A percentile compares a stretch with the other conserved stretches of the same genome.
Evolutionary conservation across 2,888 invertebrate species (phyloP).

Genomic region (Acanthosepion pharaonis): DNA sequence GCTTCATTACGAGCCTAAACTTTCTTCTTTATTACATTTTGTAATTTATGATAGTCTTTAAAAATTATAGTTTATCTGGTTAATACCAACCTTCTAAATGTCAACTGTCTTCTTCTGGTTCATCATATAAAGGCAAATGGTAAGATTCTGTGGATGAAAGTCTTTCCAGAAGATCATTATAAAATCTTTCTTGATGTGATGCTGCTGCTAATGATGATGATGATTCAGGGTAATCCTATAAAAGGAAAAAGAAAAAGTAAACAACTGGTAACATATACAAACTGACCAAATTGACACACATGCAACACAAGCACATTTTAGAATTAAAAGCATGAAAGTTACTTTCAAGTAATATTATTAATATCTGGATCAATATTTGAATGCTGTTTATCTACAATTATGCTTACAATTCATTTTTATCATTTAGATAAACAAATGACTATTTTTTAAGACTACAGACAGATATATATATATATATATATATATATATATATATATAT

Average conservation of each 20-base stretch:
- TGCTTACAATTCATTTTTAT: too few species aligned
- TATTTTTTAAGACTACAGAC: too few species aligned
- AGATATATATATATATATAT: too few species aligned
- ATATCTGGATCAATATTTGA: too few species aligned
- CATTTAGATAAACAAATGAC: too few species aligned
- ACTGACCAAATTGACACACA: not conserved
- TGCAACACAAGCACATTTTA: not conserved
- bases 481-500: too few species aligned
- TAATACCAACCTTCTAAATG: not conserved
- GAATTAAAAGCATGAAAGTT: too few species aligned
- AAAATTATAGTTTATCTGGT: not conserved
- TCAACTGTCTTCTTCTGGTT: slow-evolving; percentile 18
- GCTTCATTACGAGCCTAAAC: too few species aligned
- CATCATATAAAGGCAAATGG: not conserved
- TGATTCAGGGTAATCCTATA: not conserved
- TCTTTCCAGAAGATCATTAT: slow-evolving; percentile 36
- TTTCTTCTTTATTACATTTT: too few species aligned
- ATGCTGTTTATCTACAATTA: too few species aligned
- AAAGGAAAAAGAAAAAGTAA: not conserved
- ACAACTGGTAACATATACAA: not conserved
- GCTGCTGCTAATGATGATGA: not conserved
- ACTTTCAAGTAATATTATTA: too few species aligned
- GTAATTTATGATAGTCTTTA: not conserved
- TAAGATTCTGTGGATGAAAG: slow-evolving; percentile 42
- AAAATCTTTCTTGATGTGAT: not conserved